These are phyloP conservation scores for Bucorvus abyssinicus DNA, from an alignment of 2,797 vertebrate genomes.

Conservation along the genomic window DNA sequence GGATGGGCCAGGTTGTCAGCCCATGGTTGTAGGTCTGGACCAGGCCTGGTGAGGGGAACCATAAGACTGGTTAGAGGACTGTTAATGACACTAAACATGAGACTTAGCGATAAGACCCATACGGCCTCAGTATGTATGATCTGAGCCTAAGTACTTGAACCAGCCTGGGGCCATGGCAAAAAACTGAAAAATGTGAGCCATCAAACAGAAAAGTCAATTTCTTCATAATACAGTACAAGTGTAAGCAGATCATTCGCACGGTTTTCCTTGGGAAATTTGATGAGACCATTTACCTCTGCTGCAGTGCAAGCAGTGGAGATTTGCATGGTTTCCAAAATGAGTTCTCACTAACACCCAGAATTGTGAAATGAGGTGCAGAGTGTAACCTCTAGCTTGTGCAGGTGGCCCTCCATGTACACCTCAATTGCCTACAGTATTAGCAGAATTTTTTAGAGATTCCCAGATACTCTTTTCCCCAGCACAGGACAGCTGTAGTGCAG, in stretches of 20 bases:
- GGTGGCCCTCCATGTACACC: background rate
- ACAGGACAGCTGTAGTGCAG: background rate
- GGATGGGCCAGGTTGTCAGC: too few species aligned
- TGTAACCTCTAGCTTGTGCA: background rate
- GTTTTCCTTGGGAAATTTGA: background rate
- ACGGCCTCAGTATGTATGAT: too few species aligned
- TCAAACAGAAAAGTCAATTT: background rate
- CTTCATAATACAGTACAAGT: background rate
- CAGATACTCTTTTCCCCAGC: background rate
- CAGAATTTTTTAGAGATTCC: background rate
- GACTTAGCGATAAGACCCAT: background rate
- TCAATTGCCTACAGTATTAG: background rate
- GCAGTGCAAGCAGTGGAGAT: background rate
- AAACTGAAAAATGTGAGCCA: background rate
- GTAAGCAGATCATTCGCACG: background rate
- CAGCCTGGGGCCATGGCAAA: background rate
- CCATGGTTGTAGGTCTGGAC: background rate
- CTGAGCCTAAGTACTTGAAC: background rate
- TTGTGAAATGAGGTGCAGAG: background rate
- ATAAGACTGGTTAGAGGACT: background rate
- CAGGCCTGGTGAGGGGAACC: background rate
- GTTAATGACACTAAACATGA: background rate
- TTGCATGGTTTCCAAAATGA: background rate
- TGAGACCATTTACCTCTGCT: rapidly evolving
- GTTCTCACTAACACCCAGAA: background rate